Evolutionary conservation across 2,797 vertebrate genomes (phyloP), one percentile per base, ranked within the genome.

Genomic region (Acanthurus lineatus): DNA sequence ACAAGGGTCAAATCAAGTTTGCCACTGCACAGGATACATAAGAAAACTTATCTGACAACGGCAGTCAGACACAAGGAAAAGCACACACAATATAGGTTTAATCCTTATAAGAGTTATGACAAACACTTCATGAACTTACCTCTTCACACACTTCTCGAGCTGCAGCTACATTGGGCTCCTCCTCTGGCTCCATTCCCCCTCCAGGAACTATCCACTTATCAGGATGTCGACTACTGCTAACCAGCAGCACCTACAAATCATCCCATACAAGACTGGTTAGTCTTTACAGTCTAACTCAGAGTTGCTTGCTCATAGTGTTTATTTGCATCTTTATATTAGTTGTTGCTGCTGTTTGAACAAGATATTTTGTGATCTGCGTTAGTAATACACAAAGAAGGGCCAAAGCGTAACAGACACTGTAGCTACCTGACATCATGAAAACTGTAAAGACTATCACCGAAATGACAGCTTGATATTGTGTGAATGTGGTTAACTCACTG

Each of bases 191-290:
- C 97, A 99, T 98, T 81, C 98, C 98, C 20, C 98, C 98, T 66
- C 98, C 98, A 9, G 98, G 98, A 82, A 99, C 98, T 52, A 99
- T 99, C 98, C 98, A 99, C 92, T 97, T 97, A 77, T 99, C 98
- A 2, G 98, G 98, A 92, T 99, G 96, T 81, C 98, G 96, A 93
- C 98, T 99, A 62, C 98, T 99, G 94, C 98, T 99, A 85, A 99
- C 98, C 62, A 99, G 93, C 86, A 99, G 93, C 86, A 99, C 98
- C 98, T 99, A 91, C 3, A 81, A 83, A 62, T 17, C 38, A 85
- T 49, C 38, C 62, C 15, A 68, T 9, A 68, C 10, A 76, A 57
- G 15, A 64, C 9, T 7, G 25, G 49, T 86, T 54, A 66, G 32
- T 1, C 20, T 40, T 56, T 32, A 65, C 28, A 17, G 15, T 40